These are phyloP conservation scores for Neoaliturus tenellus DNA, from an alignment of 2,888 invertebrate genomes.

Conservation along the genomic window DNA sequence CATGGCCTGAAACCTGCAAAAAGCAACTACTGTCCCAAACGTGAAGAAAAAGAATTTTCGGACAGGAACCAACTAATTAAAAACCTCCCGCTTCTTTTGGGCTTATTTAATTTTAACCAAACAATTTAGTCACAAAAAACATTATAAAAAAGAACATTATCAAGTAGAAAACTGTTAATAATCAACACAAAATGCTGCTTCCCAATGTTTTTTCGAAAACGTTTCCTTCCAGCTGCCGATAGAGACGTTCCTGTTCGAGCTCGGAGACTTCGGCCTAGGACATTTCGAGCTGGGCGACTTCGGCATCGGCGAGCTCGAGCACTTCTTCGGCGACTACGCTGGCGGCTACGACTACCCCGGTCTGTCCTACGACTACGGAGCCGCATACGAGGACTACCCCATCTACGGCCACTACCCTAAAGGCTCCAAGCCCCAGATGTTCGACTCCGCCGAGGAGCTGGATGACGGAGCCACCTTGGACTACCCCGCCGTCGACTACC, in stretches of 20 bases:
- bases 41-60: too few species aligned
- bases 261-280: constrained; percentile 20
- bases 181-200: too few species aligned
- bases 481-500: constrained; percentile 22
- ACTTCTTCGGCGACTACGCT: not conserved
- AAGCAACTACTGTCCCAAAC: too few species aligned
- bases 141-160: too few species aligned
- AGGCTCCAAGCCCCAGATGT: constrained; percentile 14
- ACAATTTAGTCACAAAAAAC: too few species aligned
- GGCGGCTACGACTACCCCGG: not conserved
- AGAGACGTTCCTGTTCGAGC: constrained; percentile 33
- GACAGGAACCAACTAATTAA: too few species aligned
- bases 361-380: not conserved
- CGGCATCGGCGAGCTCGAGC: not conserved
- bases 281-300: constrained; percentile 24
- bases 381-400: constrained; percentile 30
- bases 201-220: not conserved
- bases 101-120: too few species aligned
- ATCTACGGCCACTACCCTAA: constrained; percentile 11
- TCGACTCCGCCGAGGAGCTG: constrained; percentile 4
- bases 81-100: too few species aligned
- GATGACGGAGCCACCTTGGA: constrained; percentile 16
- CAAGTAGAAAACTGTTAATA: too few species aligned
- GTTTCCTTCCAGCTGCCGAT: constrained; percentile 26
- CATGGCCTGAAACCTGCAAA: too few species aligned